phyloP scores from a whole-genome alignment of 2,797 vertebrate species.

The Poecilia picta region DNA sequence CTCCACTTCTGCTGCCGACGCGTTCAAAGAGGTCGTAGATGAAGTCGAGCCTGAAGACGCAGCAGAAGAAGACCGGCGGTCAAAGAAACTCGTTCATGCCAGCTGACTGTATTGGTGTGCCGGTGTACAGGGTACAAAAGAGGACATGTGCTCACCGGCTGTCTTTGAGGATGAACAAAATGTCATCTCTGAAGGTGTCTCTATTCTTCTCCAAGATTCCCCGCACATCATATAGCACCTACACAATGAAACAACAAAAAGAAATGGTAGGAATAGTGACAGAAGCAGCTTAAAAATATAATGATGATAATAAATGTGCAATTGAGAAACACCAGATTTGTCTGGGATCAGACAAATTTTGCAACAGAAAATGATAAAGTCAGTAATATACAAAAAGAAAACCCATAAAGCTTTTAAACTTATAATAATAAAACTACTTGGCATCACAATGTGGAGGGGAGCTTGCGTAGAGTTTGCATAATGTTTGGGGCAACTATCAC shows the following conservation, averaged over 20 bases:
- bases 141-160: constrained; percentile 81
- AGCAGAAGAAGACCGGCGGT: background rate
- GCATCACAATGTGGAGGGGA: background rate
- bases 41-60: constrained; percentile 86
- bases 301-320: background rate
- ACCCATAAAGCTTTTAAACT: background rate
- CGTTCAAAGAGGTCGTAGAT: constrained; percentile 94
- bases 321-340: background rate
- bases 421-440: background rate
- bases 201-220: constrained; percentile 94
- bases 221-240: constrained; percentile 90
- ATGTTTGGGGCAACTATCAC: background rate
- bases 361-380: background rate
- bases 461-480: background rate
- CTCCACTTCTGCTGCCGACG: constrained; percentile 87
- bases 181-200: constrained; percentile 94
- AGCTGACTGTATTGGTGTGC: background rate
- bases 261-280: no score
- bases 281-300: background rate
- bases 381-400: background rate
- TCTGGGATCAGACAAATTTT: background rate
- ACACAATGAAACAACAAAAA: background rate
- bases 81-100: background rate
- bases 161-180: constrained; percentile 90
- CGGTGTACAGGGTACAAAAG: background rate